phyloP scores from a whole-genome alignment of 2,113 vertebrate genomes.

The Corythornis cristatus region DNA sequence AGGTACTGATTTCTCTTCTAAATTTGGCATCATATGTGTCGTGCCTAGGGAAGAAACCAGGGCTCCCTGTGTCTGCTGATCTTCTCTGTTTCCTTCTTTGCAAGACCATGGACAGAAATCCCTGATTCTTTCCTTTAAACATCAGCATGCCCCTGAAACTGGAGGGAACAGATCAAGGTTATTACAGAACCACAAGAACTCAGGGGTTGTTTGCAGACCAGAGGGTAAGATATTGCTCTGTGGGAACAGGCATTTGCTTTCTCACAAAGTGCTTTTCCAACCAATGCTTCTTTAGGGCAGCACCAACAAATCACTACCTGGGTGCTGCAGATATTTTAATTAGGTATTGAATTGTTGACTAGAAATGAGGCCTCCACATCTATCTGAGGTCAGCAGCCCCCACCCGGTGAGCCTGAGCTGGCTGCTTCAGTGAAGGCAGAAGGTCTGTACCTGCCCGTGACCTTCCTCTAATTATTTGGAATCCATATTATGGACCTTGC shows the following conservation, averaged over 20 bases:
- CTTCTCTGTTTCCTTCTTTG: background rate
- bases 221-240: background rate
- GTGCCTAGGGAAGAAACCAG: background rate
- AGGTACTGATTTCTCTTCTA: background rate
- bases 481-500: slow-evolving; percentile 44
- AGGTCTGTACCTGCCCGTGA: slow-evolving; percentile 36
- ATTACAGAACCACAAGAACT: background rate
- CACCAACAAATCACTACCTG: background rate
- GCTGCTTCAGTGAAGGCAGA: background rate
- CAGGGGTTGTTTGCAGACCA: background rate
- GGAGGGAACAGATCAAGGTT: background rate
- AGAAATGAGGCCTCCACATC: background rate
- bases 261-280: background rate
- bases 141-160: background rate
- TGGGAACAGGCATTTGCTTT: background rate
- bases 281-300: background rate
- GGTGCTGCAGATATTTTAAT: slow-evolving; percentile 18
- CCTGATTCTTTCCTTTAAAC: background rate
- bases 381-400: slow-evolving; percentile 22
- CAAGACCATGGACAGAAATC: background rate
- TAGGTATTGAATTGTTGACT: slow-evolving; percentile 4
- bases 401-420: background rate
- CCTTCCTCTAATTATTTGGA: slow-evolving; percentile 66
- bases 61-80: background rate
- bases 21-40: background rate